These are phyloP conservation scores for Callimorpha dominula DNA, from an alignment of 2,888 invertebrate genomes.

Conservation along the genomic window DNA sequence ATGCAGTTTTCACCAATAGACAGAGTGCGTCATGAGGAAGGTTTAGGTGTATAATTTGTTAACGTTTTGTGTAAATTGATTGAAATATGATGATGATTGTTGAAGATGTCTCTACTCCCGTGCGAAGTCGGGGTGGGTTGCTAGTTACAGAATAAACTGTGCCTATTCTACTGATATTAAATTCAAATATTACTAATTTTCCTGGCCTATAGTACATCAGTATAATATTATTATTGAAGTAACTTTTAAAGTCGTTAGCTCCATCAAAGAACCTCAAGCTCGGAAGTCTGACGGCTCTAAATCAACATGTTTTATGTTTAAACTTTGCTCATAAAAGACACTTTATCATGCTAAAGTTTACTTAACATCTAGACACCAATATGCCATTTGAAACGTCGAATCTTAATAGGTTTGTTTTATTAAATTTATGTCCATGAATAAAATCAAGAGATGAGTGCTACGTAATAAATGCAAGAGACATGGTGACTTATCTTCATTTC, in stretches of 20 bases:
- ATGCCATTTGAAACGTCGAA: constrained; percentile 39
- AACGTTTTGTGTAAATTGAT: too few species aligned
- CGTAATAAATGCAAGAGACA: neutral
- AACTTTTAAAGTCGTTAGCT: constrained; percentile 5
- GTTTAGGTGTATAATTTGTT: too few species aligned
- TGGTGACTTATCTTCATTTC: neutral
- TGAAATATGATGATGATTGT: too few species aligned
- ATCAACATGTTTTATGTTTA: constrained; percentile 61
- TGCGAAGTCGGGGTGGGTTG: too few species aligned
- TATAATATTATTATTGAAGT: neutral
- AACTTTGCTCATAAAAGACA: constrained; percentile 60
- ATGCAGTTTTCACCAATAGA: too few species aligned
- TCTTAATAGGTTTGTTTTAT: constrained; percentile 21
- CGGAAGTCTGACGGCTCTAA: constrained; percentile 44
- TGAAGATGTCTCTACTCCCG: too few species aligned
- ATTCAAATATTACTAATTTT: neutral
- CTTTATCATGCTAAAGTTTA: constrained; percentile 57
- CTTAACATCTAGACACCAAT: constrained; percentile 51
- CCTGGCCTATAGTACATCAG: neutral
- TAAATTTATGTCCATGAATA: constrained; percentile 9
- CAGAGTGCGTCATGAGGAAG: too few species aligned
- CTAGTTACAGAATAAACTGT: too few species aligned
- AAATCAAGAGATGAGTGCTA: too few species aligned
- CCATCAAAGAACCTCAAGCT: constrained; percentile 18
- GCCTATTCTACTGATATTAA: too few species aligned